Evolutionary conservation across 2,888 invertebrate species (phyloP).

Genomic region (Drosophila subquinaria): DNA sequence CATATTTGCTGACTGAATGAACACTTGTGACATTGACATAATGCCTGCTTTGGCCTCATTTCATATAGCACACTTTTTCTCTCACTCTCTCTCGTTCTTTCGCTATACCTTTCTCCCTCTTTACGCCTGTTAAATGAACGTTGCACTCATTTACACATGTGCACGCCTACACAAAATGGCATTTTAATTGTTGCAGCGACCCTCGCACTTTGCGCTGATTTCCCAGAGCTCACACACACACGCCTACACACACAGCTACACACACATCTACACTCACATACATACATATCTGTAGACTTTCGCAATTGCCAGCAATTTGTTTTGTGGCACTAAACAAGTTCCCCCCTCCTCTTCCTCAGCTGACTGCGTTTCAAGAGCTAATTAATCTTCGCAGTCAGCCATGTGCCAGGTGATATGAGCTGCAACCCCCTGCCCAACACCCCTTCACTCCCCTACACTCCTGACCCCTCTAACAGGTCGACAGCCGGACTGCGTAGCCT

Average conservation of each 20-base stretch:
- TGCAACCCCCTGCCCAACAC: conserved; percentile 35
- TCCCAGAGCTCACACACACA: conserved; percentile 54
- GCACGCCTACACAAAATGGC: conserved; percentile 50
- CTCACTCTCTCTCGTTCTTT: neutral
- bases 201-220: conserved; percentile 72
- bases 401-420: conserved; percentile 63
- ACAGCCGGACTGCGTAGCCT: conserved; percentile 45
- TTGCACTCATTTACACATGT: conserved; percentile 26
- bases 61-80: conserved; percentile 38
- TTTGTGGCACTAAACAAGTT: conserved; percentile 63
- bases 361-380: conserved; percentile 74
- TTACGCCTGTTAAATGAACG: conserved; percentile 4
- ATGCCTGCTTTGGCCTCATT: conserved; percentile 33
- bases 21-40: conserved; percentile 68
- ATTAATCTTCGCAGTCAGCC: conserved; percentile 73
- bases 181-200: conserved; percentile 61
- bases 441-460: neutral
- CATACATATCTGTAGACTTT: conserved; percentile 18
- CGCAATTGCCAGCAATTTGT: conserved; percentile 76
- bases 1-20: conserved; percentile 16
- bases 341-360: conserved; percentile 3
- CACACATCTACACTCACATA: conserved; percentile 1
- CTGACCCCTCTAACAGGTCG: conserved; percentile 9
- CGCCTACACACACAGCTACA: conserved; percentile 5
- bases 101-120: neutral